phyloP scores from a whole-genome alignment of 2,113 vertebrate species.

The Microcebus lehilahytsara region DNA sequence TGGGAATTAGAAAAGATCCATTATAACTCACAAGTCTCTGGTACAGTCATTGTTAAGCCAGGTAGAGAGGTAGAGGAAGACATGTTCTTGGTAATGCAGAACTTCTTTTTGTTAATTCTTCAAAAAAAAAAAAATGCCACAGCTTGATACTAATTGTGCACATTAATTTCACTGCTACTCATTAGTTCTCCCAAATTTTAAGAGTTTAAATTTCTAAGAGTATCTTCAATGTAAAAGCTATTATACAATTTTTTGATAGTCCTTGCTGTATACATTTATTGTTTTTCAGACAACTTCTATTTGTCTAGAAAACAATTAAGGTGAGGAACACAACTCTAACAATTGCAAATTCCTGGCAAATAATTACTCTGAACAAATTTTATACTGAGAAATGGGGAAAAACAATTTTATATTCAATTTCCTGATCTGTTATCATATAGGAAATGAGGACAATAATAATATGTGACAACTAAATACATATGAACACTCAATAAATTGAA shows the following conservation, averaged over 20 bases:
- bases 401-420: background rate
- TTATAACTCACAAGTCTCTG: background rate
- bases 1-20: background rate
- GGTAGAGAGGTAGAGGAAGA: background rate
- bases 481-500: background rate
- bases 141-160: background rate
- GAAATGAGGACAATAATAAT: background rate
- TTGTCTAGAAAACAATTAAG: slow-evolving; percentile 55
- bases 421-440: background rate
- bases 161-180: background rate
- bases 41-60: background rate
- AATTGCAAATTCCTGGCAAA: slow-evolving; percentile 62
- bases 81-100: background rate
- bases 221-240: background rate
- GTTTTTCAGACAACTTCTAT: background rate
- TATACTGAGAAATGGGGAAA: slow-evolving; percentile 44
- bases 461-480: background rate
- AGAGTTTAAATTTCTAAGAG: slow-evolving; percentile 52
- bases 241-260: background rate
- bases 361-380: slow-evolving; percentile 73
- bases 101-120: background rate
- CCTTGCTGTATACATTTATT: slow-evolving; percentile 21
- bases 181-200: slow-evolving; percentile 9
- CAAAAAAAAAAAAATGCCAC: background rate
- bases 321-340: slow-evolving; percentile 35